Evolutionary conservation across 2,888 invertebrate species (phyloP).

Genomic region (Vanessa cardui): DNA sequence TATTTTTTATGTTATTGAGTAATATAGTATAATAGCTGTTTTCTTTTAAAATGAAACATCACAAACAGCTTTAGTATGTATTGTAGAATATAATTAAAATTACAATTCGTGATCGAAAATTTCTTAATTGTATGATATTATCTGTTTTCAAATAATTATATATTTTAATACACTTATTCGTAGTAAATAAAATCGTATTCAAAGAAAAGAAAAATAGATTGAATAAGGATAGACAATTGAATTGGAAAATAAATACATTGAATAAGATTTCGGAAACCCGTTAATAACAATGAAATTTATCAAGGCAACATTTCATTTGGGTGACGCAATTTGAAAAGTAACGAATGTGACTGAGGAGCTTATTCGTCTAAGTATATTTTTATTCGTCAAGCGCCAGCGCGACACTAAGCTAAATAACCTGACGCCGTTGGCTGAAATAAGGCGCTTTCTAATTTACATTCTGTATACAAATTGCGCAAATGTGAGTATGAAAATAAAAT

Average conservation of each 20-base stretch:
- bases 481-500: slow-evolving; percentile 80
- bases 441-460: slow-evolving; percentile 80
- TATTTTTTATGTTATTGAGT: too few species aligned
- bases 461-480: slow-evolving; percentile 80
- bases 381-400: slow-evolving; percentile 61
- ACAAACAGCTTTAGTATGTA: too few species aligned
- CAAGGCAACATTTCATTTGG: slow-evolving; percentile 54
- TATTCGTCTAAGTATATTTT: slow-evolving; percentile 62
- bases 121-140: too few species aligned
- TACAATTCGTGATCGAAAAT: too few species aligned
- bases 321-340: slow-evolving; percentile 55
- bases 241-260: slow-evolving; percentile 7
- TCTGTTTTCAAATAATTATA: too few species aligned
- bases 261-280: slow-evolving; percentile 14
- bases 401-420: slow-evolving; percentile 76
- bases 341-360: slow-evolving; percentile 61
- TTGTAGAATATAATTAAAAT: too few species aligned
- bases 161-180: too few species aligned
- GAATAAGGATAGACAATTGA: background rate
- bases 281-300: slow-evolving; percentile 38
- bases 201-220: background rate
- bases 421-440: slow-evolving; percentile 73
- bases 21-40: too few species aligned
- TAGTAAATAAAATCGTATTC: background rate
- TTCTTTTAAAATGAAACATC: too few species aligned